Evolutionary conservation across 2,888 invertebrate species (phyloP).

Genomic region (Zaprionus lineosus): DNA sequence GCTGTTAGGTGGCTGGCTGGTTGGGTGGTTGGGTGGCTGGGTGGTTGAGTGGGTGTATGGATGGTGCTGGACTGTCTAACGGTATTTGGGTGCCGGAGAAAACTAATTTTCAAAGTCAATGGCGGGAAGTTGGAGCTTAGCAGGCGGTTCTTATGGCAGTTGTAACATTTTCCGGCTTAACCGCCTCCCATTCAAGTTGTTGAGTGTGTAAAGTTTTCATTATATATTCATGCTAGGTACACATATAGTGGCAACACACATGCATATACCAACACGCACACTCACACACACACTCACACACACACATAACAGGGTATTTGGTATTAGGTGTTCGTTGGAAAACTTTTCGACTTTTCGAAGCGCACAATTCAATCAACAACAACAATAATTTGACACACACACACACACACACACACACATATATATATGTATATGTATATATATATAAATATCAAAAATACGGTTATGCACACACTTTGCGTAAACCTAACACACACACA

Average conservation of each 20-base stretch:
- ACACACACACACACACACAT: slow-evolving; percentile 7
- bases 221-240: slow-evolving; percentile 48
- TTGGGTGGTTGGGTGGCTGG: neutral
- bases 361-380: slow-evolving; percentile 65
- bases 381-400: slow-evolving; percentile 14
- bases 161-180: slow-evolving; percentile 2
- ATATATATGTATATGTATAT: too few relatives aligned
- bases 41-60: neutral
- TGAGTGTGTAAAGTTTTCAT: slow-evolving; percentile 63
- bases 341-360: slow-evolving; percentile 61
- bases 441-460: too few relatives aligned
- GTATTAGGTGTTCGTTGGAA: slow-evolving; percentile 56
- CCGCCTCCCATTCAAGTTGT: slow-evolving; percentile 15
- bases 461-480: slow-evolving; percentile 6
- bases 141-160: neutral
- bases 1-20: neutral
- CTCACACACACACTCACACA: slow-evolving; percentile 7
- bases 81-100: slow-evolving; percentile 11
- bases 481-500: neutral
- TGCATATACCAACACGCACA: neutral
- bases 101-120: slow-evolving; percentile 69
- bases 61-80: neutral
- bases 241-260: too few relatives aligned
- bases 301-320: slow-evolving; percentile 26
- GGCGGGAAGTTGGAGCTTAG: slow-evolving; percentile 43